Evolutionary conservation across 2,113 vertebrate genomes (phyloP).

Genomic region (Struthio camelus): DNA sequence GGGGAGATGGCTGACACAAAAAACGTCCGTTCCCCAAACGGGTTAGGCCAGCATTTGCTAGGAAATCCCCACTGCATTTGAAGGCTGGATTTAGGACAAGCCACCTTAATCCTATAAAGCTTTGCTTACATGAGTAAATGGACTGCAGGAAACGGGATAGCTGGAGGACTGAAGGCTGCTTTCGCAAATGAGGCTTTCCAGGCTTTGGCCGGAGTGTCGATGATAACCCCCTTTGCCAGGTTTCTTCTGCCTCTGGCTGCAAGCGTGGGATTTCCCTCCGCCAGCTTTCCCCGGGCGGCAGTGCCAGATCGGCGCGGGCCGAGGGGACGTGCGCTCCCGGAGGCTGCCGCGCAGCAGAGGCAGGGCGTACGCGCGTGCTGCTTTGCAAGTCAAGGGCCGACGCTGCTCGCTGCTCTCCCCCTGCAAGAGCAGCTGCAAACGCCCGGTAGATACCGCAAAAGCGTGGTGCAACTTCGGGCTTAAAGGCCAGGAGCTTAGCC

Average conservation of each 20-base stretch:
- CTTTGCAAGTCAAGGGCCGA: neutral
- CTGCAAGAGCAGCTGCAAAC: accelerated
- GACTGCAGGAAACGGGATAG: neutral
- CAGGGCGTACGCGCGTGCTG: neutral
- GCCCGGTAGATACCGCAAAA: neutral
- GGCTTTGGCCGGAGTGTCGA: neutral
- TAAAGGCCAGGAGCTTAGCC: neutral
- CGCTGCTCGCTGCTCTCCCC: neutral
- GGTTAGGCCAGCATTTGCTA: neutral
- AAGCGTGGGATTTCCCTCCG: neutral
- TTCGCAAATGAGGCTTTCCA: neutral
- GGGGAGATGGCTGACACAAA: neutral
- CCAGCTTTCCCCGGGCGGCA: neutral
- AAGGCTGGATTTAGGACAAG: conserved; percentile 48
- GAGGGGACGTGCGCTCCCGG: neutral
- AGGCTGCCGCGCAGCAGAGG: neutral
- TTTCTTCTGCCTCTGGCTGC: neutral
- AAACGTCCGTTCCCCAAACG: neutral
- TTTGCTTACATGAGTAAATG: conserved; percentile 6
- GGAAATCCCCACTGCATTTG: conserved; percentile 21
- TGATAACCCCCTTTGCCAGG: neutral
- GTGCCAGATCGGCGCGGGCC: neutral
- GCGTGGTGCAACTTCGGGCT: neutral
- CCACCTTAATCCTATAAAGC: conserved; percentile 30
- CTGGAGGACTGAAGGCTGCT: neutral